These are phyloP conservation scores for Brenthis ino DNA, from an alignment of 2,888 invertebrate species.

Conservation along the genomic window DNA sequence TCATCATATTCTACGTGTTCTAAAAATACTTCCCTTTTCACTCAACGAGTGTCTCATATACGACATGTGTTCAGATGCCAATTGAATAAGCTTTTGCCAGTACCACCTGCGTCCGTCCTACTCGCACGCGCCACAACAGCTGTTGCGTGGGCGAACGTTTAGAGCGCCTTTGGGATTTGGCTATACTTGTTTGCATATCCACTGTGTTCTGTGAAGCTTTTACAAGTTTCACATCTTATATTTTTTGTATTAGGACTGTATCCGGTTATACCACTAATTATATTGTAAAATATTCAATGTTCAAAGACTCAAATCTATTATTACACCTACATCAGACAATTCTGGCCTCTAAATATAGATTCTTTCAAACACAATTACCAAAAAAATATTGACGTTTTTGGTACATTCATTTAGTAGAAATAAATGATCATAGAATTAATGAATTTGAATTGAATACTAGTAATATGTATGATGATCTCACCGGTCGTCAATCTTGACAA, in stretches of 20 bases:
- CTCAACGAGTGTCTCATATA: constrained; percentile 30
- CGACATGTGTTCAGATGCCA: constrained; percentile 45
- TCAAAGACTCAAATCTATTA: too few relatives aligned
- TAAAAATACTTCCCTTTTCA: constrained; percentile 31
- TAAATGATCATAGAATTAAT: constrained; percentile 4
- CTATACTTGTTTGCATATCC: constrained; percentile 10
- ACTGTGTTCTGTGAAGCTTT: constrained; percentile 7
- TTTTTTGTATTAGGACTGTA: neutral
- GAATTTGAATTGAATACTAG: constrained; percentile 39
- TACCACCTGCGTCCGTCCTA: constrained; percentile 76
- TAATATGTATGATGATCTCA: constrained; percentile 76
- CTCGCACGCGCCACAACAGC: constrained; percentile 72
- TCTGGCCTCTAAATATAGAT: too few relatives aligned
- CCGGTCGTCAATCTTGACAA: constrained; percentile 79
- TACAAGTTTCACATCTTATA: neutral
- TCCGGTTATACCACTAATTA: too few relatives aligned
- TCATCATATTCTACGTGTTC: constrained; percentile 15
- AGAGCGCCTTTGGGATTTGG: constrained; percentile 40
- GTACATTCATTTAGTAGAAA: too few relatives aligned
- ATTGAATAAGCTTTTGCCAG: constrained; percentile 53
- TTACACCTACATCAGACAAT: too few relatives aligned
- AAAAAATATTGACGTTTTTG: too few relatives aligned
- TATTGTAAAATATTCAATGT: too few relatives aligned
- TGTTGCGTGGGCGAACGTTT: constrained; percentile 52
- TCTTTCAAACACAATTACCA: too few relatives aligned